Percentiles rank a stretch among this genome's conserved stretches.
Evolutionary conservation across 2,797 vertebrate genomes (phyloP).

Genomic region (Mallotus villosus): DNA sequence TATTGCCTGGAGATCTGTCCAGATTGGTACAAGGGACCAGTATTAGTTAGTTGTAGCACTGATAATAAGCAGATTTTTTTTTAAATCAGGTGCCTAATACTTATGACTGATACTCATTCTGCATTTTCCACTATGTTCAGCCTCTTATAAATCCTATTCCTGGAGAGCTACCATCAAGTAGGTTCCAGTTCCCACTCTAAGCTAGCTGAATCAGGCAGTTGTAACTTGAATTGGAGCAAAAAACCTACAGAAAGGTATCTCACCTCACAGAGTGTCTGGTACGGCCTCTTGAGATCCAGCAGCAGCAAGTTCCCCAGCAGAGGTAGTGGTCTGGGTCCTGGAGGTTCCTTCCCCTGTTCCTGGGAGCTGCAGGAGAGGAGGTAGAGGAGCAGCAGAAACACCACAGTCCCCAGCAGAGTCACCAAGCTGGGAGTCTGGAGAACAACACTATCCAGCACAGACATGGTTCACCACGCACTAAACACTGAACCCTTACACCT

Average conservation of each 20-base stretch:
- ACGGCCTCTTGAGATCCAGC: slow-evolving; percentile 62
- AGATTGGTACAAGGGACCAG: background rate
- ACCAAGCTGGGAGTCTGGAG: slow-evolving; percentile 2
- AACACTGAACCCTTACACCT: background rate
- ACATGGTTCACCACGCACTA: slow-evolving; percentile 21
- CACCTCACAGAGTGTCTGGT: slow-evolving; percentile 58
- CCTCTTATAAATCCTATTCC: background rate
- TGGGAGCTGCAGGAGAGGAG: slow-evolving; percentile 14
- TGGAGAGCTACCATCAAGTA: too few relatives aligned
- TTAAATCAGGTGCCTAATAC: too few relatives aligned
- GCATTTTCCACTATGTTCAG: too few relatives aligned
- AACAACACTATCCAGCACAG: slow-evolving; percentile 22
- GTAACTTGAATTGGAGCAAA: background rate
- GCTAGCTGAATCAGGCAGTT: background rate
- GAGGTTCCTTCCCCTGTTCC: slow-evolving; percentile 42
- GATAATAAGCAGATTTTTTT: background rate
- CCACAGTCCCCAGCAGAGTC: slow-evolving; percentile 25
- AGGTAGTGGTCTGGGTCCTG: slow-evolving; percentile 61
- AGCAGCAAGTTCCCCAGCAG: slow-evolving; percentile 69
- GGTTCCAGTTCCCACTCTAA: too few relatives aligned
- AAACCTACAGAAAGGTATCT: background rate
- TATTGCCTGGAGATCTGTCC: slow-evolving; percentile 58
- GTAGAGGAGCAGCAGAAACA: slow-evolving; percentile 29
- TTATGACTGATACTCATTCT: too few relatives aligned
- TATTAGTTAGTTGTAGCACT: background rate